Evolutionary conservation across 2,113 vertebrate genomes (phyloP), one percentile per base, ranked within the genome.

Genomic region (Murina feae): DNA sequence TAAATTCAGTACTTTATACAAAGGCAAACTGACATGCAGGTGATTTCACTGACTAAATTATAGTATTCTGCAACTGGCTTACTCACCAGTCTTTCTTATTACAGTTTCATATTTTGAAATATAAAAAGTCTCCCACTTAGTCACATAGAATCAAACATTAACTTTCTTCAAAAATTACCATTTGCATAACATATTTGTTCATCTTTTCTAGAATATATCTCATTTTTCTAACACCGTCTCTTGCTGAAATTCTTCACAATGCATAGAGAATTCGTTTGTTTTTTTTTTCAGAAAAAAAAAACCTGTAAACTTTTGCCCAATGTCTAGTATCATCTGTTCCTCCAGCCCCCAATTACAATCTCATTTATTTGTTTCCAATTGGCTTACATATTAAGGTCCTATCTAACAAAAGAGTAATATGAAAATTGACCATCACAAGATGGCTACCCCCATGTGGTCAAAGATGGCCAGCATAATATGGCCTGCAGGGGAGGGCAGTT

Each of bases 81-180:
- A 91, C 90, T 95, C 84, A 95, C 94, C 95, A 89, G 55, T 74
- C 89, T 96, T 91, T 95, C 82, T 96, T 89, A 47, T 81, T 74
- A 44, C n/a, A 89, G 37, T 81, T 94, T 85, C 39, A 65, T 95
- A 44, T 92, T 95, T 95, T 91, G 75, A 95, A 87, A 91, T 91
- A 58, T 51, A 58, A 91, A 86, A 91, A 8, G 91, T 94, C 66
- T 93, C 47, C 30, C 20, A 60, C 65, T 86, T 91, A 91, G 42
- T 93, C 58, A 89, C 93, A 87, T 37, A 53, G 71, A 86, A 89
- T 96, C 53, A 91, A 91, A 87, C n/a, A 91, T 71, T 90, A 71
- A 91, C 74, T 88, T 86, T 90, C 58, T 90, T 92, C 5, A 85
- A 44, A 95, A 96, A 95, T 96, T 94, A 87, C 39, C 58, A 91